Percentiles rank a stretch among this genome's conserved stretches.
phyloP scores from a whole-genome alignment of 2,113 vertebrate species.

The Ramphastos sulfuratus region DNA sequence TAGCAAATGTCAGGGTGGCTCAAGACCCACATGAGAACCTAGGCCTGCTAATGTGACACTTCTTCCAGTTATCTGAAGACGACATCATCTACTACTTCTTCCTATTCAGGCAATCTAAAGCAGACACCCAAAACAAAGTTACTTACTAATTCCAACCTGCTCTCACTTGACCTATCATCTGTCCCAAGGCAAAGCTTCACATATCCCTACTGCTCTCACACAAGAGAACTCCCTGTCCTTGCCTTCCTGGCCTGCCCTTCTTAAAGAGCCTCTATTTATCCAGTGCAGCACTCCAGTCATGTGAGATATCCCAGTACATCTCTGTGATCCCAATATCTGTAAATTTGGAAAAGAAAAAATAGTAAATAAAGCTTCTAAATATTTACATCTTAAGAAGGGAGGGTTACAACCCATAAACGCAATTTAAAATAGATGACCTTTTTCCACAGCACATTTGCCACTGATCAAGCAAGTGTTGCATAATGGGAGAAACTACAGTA shows the following conservation, averaged over 20 bases:
- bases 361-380: background rate
- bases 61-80: background rate
- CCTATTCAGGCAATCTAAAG: background rate
- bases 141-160: background rate
- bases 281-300: background rate
- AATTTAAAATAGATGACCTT: background rate
- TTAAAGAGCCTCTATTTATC: background rate
- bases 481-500: background rate
- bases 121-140: background rate
- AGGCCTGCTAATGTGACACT: background rate
- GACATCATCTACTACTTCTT: background rate
- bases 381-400: background rate
- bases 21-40: background rate
- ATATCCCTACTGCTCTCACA: background rate
- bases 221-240: background rate
- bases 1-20: background rate
- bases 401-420: background rate
- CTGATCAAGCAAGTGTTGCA: background rate
- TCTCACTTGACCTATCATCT: background rate
- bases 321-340: background rate
- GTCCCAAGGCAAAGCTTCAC: background rate
- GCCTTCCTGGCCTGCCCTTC: background rate
- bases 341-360: background rate
- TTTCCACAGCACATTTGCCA: background rate
- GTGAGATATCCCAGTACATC: background rate